Conservation (phyloP, 2,113 vertebrate genomes). For the Epinephelus cyanopodus region DNA sequence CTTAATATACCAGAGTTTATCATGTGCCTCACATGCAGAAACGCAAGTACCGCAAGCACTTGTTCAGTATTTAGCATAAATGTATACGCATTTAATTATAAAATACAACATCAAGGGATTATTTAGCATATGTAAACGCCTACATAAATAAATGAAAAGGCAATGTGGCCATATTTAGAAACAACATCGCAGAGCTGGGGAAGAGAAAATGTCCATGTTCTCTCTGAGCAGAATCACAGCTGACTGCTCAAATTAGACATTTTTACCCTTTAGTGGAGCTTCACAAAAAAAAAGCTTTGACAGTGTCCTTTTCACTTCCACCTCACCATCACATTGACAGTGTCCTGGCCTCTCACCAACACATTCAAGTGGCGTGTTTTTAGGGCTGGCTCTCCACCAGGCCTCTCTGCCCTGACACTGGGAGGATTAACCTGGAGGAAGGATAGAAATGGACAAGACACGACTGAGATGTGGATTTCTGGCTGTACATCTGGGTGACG, state of each 20-base stretch:
- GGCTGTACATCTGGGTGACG: too few species aligned
- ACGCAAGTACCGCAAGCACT: neutral
- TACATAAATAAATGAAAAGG: neutral
- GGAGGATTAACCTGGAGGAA: neutral
- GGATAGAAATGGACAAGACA: neutral
- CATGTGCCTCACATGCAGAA: neutral
- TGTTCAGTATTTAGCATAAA: conserved; percentile 19
- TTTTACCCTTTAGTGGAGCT: neutral
- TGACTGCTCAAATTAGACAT: neutral
- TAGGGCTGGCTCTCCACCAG: neutral
- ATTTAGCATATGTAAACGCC: conserved; percentile 22
- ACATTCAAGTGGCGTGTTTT: neutral
- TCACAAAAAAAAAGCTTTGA: neutral
- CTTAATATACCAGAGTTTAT: neutral
- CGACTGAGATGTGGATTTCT: neutral
- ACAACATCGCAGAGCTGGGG: neutral
- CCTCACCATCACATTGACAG: neutral
- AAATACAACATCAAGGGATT: conserved; percentile 2
- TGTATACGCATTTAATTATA: conserved; percentile 11
- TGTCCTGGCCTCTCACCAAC: neutral
- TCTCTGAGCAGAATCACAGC: neutral
- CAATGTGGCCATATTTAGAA: neutral
- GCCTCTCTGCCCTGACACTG: too few species aligned
- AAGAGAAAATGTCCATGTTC: neutral
- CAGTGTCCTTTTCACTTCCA: neutral